Conservation (phyloP, 2,797 vertebrate genomes). For the Eulemur rubriventer region DNA sequence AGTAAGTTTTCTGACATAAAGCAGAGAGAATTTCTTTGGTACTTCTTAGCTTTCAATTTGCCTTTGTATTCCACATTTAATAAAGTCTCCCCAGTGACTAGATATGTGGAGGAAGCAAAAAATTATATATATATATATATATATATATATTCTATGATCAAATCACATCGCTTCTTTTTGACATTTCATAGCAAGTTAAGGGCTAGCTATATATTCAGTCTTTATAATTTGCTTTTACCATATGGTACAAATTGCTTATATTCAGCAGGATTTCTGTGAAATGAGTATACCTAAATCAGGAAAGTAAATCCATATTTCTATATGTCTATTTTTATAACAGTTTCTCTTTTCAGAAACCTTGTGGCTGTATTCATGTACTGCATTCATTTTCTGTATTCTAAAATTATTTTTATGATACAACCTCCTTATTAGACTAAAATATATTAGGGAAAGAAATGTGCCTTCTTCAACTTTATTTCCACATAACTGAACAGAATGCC, state of each 20-base stretch:
- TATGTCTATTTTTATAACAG: not conserved
- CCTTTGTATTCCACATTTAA: not conserved
- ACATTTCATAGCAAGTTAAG: not conserved
- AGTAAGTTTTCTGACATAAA: not conserved
- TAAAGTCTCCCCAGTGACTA: not conserved
- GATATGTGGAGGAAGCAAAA: not conserved
- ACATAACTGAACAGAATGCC: not conserved
- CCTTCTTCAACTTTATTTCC: not conserved
- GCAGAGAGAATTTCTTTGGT: not conserved
- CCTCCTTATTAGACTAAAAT: not conserved
- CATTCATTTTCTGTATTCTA: constrained; percentile 27
- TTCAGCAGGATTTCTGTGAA: constrained; percentile 9
- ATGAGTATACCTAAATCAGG: not conserved
- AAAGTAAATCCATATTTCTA: constrained; percentile 26
- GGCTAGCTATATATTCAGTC: not conserved
- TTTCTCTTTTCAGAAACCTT: constrained; percentile 26
- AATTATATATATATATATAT: no score
- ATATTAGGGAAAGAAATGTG: not conserved
- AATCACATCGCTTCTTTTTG: constrained; percentile 5
- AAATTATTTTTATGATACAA: not conserved
- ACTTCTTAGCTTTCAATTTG: constrained; percentile 13
- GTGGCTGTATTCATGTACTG: not conserved
- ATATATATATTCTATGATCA: not conserved
- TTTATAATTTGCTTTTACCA: not conserved
- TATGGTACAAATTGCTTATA: not conserved